Evolutionary conservation across 2,113 vertebrate species (phyloP).

Genomic region (Benitochromis conjunctus): DNA sequence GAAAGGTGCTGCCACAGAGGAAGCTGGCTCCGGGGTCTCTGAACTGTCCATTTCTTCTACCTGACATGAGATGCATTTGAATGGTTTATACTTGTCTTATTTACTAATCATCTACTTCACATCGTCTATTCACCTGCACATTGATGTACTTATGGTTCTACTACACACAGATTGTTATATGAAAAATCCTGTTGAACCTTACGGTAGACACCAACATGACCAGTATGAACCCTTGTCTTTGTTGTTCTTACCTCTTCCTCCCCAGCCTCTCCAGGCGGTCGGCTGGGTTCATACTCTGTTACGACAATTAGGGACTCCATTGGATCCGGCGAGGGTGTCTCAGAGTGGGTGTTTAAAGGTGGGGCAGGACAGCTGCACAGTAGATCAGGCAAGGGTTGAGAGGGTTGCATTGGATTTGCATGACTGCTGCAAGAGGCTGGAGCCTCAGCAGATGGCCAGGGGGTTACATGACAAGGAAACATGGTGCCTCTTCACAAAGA

Average conservation of each 20-base stretch:
- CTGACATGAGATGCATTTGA: conserved; percentile 1
- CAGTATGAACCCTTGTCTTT: not conserved
- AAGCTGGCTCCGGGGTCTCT: conserved; percentile 48
- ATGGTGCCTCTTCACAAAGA: conserved; percentile 71
- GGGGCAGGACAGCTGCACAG: conserved; percentile 68
- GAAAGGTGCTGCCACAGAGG: conserved; percentile 31
- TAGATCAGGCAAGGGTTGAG: conserved; percentile 70
- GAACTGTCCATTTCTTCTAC: conserved; percentile 76
- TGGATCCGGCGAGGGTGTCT: conserved; percentile 58
- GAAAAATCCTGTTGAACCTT: not conserved
- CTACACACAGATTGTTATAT: not conserved
- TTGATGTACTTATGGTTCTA: not conserved
- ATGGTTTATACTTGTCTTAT: not conserved
- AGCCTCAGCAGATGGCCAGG: conserved; percentile 70
- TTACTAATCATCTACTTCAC: not conserved
- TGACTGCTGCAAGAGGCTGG: conserved; percentile 59
- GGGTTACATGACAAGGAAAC: conserved; percentile 78
- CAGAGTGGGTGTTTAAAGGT: conserved; percentile 54
- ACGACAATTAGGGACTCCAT: conserved; percentile 95
- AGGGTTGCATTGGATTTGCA: conserved; percentile 49
- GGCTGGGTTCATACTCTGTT: conserved; percentile 81
- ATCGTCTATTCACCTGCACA: not conserved
- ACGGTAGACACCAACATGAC: not conserved
- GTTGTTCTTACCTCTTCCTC: conserved; percentile 48
- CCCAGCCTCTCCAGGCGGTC: conserved; percentile 22